phyloP scores from a whole-genome alignment of 2,888 invertebrate genomes.

The Atethmia centrago region DNA sequence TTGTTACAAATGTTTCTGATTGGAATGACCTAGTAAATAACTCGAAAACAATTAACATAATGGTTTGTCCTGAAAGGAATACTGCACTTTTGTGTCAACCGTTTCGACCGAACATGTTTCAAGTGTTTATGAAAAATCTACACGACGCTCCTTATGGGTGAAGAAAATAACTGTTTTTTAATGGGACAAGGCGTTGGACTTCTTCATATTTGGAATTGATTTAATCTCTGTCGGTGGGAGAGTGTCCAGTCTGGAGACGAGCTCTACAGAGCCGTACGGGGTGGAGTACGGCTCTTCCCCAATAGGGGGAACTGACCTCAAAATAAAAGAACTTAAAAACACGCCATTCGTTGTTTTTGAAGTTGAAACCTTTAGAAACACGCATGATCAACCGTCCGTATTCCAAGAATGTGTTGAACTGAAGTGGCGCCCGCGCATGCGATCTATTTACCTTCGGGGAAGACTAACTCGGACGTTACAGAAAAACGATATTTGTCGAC shows the following conservation, averaged over 20 bases:
- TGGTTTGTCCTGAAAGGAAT: background rate
- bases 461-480: conserved; percentile 63
- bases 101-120: conserved; percentile 4
- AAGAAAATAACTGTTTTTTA: conserved; percentile 13
- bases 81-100: background rate
- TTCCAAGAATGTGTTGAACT: conserved; percentile 71
- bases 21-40: background rate
- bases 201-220: no score
- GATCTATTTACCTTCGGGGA: conserved; percentile 74
- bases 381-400: conserved; percentile 56
- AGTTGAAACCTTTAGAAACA: conserved; percentile 55
- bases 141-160: conserved; percentile 3
- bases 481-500: conserved; percentile 67
- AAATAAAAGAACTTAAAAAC: conserved; percentile 26
- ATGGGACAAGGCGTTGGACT: no score
- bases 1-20: conserved; percentile 6
- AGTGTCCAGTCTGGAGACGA: no score
- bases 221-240: no score
- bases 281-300: no score
- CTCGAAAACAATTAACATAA: background rate
- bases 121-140: conserved; percentile 32
- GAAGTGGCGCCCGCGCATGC: conserved; percentile 70
- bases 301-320: no score
- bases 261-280: no score
- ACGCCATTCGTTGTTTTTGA: no score